Evolutionary conservation across 2,888 invertebrate species (phyloP).

Genomic region (Orthosia gracilis): DNA sequence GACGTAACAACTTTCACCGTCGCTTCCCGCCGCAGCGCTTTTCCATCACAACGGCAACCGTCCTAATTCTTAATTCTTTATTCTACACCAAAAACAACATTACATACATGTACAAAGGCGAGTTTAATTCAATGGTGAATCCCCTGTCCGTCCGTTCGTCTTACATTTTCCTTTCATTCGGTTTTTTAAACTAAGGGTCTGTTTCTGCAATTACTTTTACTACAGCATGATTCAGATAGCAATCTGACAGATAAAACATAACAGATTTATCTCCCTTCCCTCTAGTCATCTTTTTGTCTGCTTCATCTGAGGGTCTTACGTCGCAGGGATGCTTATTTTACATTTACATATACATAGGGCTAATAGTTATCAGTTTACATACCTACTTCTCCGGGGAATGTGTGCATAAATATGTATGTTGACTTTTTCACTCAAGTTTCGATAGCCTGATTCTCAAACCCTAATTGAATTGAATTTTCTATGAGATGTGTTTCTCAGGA

Average conservation of each 20-base stretch:
- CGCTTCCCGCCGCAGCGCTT: neutral
- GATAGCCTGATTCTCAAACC: conserved; percentile 26
- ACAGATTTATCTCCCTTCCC: neutral
- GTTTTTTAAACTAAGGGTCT: neutral
- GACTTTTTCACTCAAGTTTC: conserved; percentile 13
- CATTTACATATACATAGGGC: neutral
- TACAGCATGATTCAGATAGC: neutral
- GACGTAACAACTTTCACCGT: neutral
- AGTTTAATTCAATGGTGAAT: too few relatives aligned
- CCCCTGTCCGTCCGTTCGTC: neutral
- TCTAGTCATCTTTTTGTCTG: neutral
- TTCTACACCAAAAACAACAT: too few relatives aligned
- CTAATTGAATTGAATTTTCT: conserved; percentile 46
- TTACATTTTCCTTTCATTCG: conserved; percentile 10
- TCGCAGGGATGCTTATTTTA: neutral
- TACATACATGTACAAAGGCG: too few relatives aligned
- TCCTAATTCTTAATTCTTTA: too few relatives aligned
- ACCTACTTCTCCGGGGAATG: neutral
- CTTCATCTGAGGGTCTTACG: neutral
- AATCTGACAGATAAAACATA: neutral
- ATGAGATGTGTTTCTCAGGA: conserved; percentile 28
- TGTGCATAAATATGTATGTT: conserved; percentile 11
- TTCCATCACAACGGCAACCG: conserved; percentile 11
- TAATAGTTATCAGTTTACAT: conserved; percentile 2
- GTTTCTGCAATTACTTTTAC: neutral